Evolutionary conservation across 2,113 vertebrate genomes (phyloP).

Genomic region (Gambusia affinis): DNA sequence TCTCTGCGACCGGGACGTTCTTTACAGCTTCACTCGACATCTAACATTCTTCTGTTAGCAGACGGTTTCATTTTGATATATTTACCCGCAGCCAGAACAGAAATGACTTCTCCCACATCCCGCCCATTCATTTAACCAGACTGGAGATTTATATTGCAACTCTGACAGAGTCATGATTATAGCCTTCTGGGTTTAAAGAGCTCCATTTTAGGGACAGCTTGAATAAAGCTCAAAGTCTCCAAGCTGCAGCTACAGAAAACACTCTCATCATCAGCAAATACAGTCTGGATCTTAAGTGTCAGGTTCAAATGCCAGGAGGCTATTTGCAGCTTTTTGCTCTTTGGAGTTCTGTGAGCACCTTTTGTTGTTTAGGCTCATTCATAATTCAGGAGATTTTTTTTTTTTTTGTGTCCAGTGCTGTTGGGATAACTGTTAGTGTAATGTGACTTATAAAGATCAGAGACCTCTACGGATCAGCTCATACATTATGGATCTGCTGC

Average conservation of each 20-base stretch:
- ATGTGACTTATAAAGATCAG: slow-evolving; percentile 69
- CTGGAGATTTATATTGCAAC: slow-evolving; percentile 51
- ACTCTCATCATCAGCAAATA: slow-evolving; percentile 34
- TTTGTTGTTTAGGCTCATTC: slow-evolving; percentile 59
- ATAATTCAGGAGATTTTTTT: slow-evolving; percentile 59
- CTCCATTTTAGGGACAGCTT: slow-evolving; percentile 30
- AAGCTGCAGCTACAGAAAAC: slow-evolving; percentile 27
- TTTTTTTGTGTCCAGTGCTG: slow-evolving; percentile 38
- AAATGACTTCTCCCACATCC: slow-evolving; percentile 57
- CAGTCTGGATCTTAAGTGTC: slow-evolving; percentile 13
- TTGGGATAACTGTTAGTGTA: slow-evolving; percentile 63
- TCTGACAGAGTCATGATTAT: slow-evolving; percentile 54
- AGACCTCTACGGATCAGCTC: slow-evolving; percentile 53
- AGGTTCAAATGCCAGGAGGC: slow-evolving; percentile 29
- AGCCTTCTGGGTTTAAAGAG: slow-evolving; percentile 34
- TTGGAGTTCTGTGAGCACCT: slow-evolving; percentile 20
- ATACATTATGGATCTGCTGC: slow-evolving; percentile 66
- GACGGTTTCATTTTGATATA: slow-evolving; percentile 44
- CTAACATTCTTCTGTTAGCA: slow-evolving; percentile 27
- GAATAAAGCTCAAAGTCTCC: slow-evolving; percentile 18
- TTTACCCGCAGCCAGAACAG: slow-evolving; percentile 1
- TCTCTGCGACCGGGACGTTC: background rate
- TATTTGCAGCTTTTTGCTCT: slow-evolving; percentile 25
- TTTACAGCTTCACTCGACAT: slow-evolving; percentile 10
- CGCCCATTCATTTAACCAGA: slow-evolving; percentile 48